Evolutionary conservation across 2,888 invertebrate genomes (phyloP).

Genomic region (Pheosia tremula): DNA sequence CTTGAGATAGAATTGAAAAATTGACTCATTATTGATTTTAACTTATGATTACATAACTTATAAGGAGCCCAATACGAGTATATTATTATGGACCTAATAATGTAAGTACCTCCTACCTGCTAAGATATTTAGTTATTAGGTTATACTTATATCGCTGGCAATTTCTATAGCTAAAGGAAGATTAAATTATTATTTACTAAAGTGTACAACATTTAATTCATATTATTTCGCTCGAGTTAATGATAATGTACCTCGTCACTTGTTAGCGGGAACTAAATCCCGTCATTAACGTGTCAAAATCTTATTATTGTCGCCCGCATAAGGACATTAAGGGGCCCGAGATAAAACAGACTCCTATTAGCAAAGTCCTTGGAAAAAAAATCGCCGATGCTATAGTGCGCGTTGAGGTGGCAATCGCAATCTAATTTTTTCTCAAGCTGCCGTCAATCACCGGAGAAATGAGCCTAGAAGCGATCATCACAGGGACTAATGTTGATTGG

Average conservation of each 20-base stretch:
- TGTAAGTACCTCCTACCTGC: too few relatives aligned
- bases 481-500: constrained; percentile 80
- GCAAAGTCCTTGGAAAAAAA: constrained; percentile 66
- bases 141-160: too few relatives aligned
- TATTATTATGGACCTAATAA: too few relatives aligned
- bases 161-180: too few relatives aligned
- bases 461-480: constrained; percentile 72
- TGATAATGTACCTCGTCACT: not conserved
- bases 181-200: too few relatives aligned
- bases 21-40: constrained; percentile 66
- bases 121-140: too few relatives aligned
- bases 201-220: too few relatives aligned
- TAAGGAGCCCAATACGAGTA: too few relatives aligned
- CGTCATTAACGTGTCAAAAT: constrained; percentile 80
- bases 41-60: too few relatives aligned
- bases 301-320: constrained; percentile 82
- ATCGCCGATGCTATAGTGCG: constrained; percentile 73
- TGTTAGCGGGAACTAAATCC: constrained; percentile 37
- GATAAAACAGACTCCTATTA: constrained; percentile 84
- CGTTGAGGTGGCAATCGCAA: constrained; percentile 80
- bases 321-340: constrained; percentile 78
- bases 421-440: constrained; percentile 76
- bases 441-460: constrained; percentile 80
- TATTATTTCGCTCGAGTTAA: too few relatives aligned
- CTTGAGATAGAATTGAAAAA: constrained; percentile 76